Conservation (phyloP, 2,888 invertebrate genomes). For the Thumatha senex region DNA sequence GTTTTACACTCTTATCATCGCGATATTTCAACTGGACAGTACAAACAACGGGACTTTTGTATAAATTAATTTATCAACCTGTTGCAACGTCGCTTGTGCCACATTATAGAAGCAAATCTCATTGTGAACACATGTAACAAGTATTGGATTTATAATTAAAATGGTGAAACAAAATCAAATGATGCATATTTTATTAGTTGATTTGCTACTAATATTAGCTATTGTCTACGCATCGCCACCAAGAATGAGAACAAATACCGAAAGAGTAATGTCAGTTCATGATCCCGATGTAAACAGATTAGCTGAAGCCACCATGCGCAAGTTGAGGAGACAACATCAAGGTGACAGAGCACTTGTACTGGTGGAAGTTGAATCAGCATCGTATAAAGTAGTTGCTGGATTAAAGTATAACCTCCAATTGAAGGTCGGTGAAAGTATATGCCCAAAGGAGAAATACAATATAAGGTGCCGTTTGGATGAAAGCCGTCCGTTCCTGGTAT, state of each 20-base stretch:
- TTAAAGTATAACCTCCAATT: neutral
- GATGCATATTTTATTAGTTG: neutral
- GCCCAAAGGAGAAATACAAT: constrained; percentile 1
- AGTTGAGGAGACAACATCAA: neutral
- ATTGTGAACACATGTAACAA: constrained; percentile 26
- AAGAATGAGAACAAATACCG: neutral
- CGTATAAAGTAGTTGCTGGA: constrained; percentile 2
- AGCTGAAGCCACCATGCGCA: constrained; percentile 1
- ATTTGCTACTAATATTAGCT: neutral
- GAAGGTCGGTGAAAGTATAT: constrained; percentile 4
- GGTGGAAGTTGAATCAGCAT: neutral
- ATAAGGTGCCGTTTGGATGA: constrained; percentile 2
- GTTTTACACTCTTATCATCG: neutral
- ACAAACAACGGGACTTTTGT: neutral
- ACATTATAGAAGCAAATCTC: neutral
- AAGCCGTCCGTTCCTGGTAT: neutral
- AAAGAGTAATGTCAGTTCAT: neutral
- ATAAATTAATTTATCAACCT: neutral
- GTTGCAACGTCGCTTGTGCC: neutral
- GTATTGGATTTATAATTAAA: constrained; percentile 17
- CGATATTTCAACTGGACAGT: neutral
- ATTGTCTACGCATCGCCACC: neutral
- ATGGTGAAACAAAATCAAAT: neutral
- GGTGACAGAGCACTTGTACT: constrained; percentile 1
- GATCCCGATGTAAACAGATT: neutral